Evolutionary conservation across 2,797 vertebrate species (phyloP).

Genomic region (Anabacerthia variegaticeps): DNA sequence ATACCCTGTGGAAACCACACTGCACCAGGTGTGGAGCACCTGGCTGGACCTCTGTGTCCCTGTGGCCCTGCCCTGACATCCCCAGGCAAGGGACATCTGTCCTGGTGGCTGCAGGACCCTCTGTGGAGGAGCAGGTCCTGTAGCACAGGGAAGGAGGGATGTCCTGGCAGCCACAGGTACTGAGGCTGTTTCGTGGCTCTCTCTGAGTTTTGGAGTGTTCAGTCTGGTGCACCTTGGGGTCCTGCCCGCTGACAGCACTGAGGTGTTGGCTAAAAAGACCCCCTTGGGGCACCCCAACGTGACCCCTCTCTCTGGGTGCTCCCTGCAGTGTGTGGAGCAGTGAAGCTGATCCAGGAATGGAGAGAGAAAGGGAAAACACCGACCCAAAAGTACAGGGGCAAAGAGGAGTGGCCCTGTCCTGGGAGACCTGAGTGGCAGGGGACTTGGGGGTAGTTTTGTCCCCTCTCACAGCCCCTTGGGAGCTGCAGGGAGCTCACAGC

Average conservation of each 20-base stretch:
- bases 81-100: background rate
- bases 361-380: background rate
- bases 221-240: background rate
- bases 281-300: background rate
- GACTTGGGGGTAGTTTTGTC: background rate
- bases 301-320: background rate
- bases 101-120: background rate
- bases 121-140: background rate
- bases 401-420: background rate
- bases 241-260: background rate
- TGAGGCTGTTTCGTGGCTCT: background rate
- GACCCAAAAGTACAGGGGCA: background rate
- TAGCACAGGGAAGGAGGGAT: background rate
- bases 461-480: background rate
- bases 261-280: background rate
- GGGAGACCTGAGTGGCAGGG: background rate
- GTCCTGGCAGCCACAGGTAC: background rate
- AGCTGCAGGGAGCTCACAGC: background rate
- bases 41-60: accelerated
- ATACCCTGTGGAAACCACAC: accelerated
- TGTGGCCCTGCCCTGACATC: accelerated
- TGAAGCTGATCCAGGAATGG: background rate
- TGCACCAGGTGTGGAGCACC: background rate
- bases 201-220: background rate
- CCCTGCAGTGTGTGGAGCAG: background rate